phyloP scores from a whole-genome alignment of 1,140 invertebrate species.

The Colletes latitarsis region DNA sequence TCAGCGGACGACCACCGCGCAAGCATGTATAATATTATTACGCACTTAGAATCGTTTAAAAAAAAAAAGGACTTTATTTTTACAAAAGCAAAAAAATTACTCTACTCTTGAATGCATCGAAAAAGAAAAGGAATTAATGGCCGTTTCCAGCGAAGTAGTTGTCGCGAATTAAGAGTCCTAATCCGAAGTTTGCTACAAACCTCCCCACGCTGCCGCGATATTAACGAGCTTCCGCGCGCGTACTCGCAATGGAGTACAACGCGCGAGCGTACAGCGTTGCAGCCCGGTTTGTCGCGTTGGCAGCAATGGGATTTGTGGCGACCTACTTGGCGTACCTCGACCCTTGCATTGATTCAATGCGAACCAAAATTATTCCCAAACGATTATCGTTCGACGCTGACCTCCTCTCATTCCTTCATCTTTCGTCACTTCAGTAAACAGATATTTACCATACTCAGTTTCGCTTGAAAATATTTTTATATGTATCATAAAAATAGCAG shows the following conservation, averaged over 20 bases:
- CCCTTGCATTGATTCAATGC: constrained; percentile 78
- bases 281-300: constrained; percentile 65
- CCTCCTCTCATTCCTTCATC: background rate
- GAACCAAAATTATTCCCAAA: constrained; percentile 74
- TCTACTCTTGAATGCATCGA: background rate
- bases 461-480: background rate
- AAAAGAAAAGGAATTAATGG: background rate
- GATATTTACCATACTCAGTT: background rate
- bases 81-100: background rate
- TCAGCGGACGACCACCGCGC: background rate
- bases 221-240: constrained; percentile 58
- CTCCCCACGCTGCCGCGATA: constrained; percentile 21
- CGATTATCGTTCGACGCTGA: constrained; percentile 63
- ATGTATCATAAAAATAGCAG: too few species aligned
- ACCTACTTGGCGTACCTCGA: constrained; percentile 81
- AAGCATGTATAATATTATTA: background rate
- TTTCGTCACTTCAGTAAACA: background rate
- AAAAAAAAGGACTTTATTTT: background rate
- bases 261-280: constrained; percentile 45
- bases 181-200: constrained; percentile 9
- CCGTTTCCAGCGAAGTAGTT: background rate
- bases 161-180: background rate
- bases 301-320: constrained; percentile 76
- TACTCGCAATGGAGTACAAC: constrained; percentile 33
- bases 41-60: background rate